Base-by-base conservation (phyloP, 2,888 invertebrate species). In the Phalera bucephala region DNA sequence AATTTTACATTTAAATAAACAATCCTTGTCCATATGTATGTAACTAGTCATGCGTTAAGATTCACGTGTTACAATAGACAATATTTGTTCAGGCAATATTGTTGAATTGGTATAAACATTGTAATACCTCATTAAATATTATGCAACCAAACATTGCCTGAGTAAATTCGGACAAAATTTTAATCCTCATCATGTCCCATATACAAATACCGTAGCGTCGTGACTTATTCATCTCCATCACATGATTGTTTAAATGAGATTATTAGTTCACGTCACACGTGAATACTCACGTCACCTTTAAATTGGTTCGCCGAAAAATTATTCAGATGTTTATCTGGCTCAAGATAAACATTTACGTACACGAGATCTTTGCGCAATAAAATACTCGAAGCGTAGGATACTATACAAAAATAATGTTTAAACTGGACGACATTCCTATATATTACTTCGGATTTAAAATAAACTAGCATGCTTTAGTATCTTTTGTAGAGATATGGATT, bases 211-310 rank as follows among this genome's bases (percentile, higher is more conserved):
- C 31, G 36, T 48, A 28, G 28, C 26, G 45, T 33, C 40, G 40
- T 36, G 46, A 40, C 36, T 36, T 27, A 36, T 49, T 41, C 23
- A n/a, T 17, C 17, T 17, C 5, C 5, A 40, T 47, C 52, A 51
- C 51, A 52, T 58, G 55, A 45, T 59, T 52, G 52, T 52, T 51
- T 44, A 37, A 45, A n/a, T 36, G 34, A 3, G 17, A 5, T 45
- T 38, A 39, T 40, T 38, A 33, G 40, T 48, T 33, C 38, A 36
- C 45, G 33, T 36, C 45, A 36, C 41, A 33, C 36, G 44, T 41
- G 40, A 31, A 44, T 35, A 41, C 39, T 13, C 37, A 40, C 43
- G 35, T 46, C 53, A 52, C 36, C 31, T 26, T 39, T 36, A 39
- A 33, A 46, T 52, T 47, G 41, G 43, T 48, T 42, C 30, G 30